Base-by-base conservation (phyloP, 2,888 invertebrate species). In the Carterocephalus palaemon region DNA sequence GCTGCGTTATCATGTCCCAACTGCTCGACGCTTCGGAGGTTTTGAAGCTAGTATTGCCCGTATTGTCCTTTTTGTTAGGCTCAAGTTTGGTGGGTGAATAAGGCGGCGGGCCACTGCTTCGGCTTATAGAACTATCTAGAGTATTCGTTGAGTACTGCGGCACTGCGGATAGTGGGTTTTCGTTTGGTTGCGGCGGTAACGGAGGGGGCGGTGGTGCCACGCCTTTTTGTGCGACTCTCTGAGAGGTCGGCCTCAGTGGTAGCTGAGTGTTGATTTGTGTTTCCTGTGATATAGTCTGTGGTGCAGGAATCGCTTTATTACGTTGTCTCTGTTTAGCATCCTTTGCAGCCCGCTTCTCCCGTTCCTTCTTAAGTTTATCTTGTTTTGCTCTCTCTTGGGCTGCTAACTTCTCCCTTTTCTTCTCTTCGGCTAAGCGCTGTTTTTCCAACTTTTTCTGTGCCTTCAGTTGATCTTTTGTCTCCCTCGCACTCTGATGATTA, bases 1-100 rank as follows among this genome's bases (percentile, higher is more conserved):
- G 89, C 46, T 88, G 77, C 0, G 84, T 77, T 49, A 90, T 78
- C 48, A 89, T 68, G 23, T 89, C 86, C 89, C 89, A 89, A 41
- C 83, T 88, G 42, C 74, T 75, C 0, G 59, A 24, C 2, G 59
- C 52, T 3, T 71, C 72, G 15, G 75, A 74, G 42, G 77, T 75
- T 2, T 63, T 58, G 37, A 74, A 84, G 19, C 58, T 75, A 0
- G 75, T 75, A 37, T 85, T 80, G 2, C 71, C 69, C 3, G 64
- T 67, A 4, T 53, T 57, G 20, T 77, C 75, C 5, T 41, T 59
- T 4, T 53, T 49, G n/a, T 66, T 73, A 7, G 58, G 59, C 1
- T 48, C 54, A 3, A 54, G 52, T 13, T 56, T 60, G 8, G 53
- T 46, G 3, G 31, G 41, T 2, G 70, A 53, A 41, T 86, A 85